Conservation (phyloP, 2,797 vertebrate species). For the Eulemur rubriventer region DNA sequence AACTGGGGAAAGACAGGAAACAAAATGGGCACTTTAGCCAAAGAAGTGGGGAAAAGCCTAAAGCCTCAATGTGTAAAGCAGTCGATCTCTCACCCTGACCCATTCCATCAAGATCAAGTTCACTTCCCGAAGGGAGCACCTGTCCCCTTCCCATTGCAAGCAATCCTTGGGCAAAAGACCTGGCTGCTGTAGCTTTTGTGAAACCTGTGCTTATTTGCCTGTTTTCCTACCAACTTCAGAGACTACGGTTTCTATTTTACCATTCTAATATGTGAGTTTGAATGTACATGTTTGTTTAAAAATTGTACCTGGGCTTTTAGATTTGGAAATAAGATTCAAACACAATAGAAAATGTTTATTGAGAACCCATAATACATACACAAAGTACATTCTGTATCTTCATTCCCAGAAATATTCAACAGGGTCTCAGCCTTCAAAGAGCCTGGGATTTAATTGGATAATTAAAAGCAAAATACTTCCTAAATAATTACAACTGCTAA, state of each 20-base stretch:
- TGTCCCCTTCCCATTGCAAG: not conserved
- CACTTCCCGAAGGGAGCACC: not conserved
- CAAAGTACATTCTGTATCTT: not conserved
- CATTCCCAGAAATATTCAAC: not conserved
- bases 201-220: not conserved
- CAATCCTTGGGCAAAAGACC: not conserved
- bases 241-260: not conserved
- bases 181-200: not conserved
- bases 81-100: not conserved
- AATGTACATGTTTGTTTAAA: not conserved
- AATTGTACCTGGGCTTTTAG: not conserved
- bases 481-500: not conserved
- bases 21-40: not conserved
- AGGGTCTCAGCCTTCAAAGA: not conserved
- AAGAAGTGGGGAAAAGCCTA: not conserved
- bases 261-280: not conserved
- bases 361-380: not conserved
- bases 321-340: conserved; percentile 9
- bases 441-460: not conserved
- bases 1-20: conserved; percentile 84
- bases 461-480: conserved; percentile 39
- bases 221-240: not conserved
- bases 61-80: not conserved
- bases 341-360: not conserved
- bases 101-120: not conserved